Conservation (phyloP, 2,113 vertebrate species). For the Hippolais icterina region DNA sequence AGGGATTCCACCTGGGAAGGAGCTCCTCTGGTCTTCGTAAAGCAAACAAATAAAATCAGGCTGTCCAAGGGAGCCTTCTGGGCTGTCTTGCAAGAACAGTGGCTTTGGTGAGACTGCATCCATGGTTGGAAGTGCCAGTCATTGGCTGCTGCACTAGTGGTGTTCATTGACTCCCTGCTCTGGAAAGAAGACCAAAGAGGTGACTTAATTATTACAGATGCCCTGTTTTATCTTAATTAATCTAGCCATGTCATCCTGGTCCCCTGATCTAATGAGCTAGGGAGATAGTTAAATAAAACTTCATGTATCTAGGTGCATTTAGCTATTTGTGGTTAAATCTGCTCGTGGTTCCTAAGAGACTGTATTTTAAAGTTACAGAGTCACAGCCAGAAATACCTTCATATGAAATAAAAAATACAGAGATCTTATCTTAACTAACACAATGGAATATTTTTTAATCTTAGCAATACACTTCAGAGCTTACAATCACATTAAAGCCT, state of each 20-base stretch:
- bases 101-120: not conserved
- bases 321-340: not conserved
- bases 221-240: not conserved
- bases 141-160: fast-evolving
- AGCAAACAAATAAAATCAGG: not conserved
- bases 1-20: not conserved
- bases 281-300: slow-evolving; percentile 25
- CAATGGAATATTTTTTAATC: not conserved
- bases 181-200: not conserved
- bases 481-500: not conserved
- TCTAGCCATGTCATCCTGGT: not conserved
- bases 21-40: not conserved
- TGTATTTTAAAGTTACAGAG: not conserved
- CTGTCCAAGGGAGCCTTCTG: not conserved
- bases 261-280: slow-evolving; percentile 4
- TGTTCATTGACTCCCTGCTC: not conserved
- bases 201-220: not conserved
- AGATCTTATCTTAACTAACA: not conserved
- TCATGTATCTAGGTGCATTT: not conserved
- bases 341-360: not conserved
- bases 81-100: not conserved
- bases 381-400: not conserved
- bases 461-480: not conserved
- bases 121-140: not conserved
- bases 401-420: not conserved